Percentiles rank a stretch among this genome's conserved stretches.
Conservation (phyloP, 2,113 vertebrate species). For the Talpa occidentalis region DNA sequence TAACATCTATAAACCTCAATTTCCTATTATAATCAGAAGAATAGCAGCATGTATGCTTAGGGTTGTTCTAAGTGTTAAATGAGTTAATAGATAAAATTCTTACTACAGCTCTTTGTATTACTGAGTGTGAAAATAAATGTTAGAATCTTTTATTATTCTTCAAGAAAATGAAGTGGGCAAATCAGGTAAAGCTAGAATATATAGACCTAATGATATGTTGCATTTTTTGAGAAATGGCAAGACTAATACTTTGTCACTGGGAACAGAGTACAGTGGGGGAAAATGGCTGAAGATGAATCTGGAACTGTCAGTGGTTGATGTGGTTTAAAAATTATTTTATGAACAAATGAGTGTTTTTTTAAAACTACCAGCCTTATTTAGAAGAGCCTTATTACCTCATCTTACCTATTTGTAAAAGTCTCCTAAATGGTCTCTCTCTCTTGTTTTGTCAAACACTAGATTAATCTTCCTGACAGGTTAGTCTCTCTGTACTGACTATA, state of each 20-base stretch:
- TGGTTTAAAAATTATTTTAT: constrained; percentile 50
- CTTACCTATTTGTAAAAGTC: neutral
- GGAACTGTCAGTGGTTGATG: neutral
- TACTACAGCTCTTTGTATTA: neutral
- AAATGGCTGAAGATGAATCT: neutral
- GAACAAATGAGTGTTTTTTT: neutral
- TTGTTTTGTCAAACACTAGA: neutral
- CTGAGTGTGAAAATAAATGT: neutral
- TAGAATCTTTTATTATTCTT: neutral
- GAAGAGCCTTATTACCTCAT: neutral
- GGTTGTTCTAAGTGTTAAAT: neutral
- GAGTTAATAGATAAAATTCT: neutral
- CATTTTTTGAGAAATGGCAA: neutral
- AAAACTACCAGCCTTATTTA: neutral
- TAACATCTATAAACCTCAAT: neutral
- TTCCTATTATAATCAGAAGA: constrained; percentile 5
- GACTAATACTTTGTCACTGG: neutral
- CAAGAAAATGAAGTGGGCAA: neutral
- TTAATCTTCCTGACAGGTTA: neutral
- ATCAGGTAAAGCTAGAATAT: neutral
- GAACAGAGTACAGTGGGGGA: neutral
- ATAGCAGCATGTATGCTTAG: neutral
- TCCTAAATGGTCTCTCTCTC: neutral
- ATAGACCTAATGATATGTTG: neutral
- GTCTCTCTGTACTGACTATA: neutral